Evolutionary conservation across 2,888 invertebrate species (phyloP), one percentile per base, ranked within the genome.

Genomic region (Tetragonisca angustula): DNA sequence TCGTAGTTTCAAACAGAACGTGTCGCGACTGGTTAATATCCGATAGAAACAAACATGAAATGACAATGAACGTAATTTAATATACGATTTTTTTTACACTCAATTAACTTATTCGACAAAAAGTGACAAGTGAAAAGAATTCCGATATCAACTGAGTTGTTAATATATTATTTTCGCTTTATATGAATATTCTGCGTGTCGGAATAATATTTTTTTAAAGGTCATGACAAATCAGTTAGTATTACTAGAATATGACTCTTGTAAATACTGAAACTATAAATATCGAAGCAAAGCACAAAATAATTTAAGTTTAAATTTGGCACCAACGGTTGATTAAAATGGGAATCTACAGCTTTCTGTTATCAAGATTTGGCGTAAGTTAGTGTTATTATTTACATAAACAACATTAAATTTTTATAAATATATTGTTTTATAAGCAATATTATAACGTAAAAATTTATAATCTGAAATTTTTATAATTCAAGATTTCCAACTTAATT

Each of bases 341-440:
- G 82, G 77, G 70, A 82, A 88, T 72, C 76, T 43, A 62, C 80
- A 61, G 71, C 72, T 85, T 81, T n/a, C 87, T 93, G 76, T 81
- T 93, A 13, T 93, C 93, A 68, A 91, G 91, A 89, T 93, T 93
- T 91, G 91, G 91, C 17, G 93, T 93, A 85, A 93, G 93, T 93
- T 70, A 73, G 50, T 59, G 27, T 59, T 5, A 67, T 43, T 68
- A 64, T 49, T 83, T 43, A 27, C 21, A 13, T 21, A 56, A 43
- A 43, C 43, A 43, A 43, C 2, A 59, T n/a, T 24, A 13, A 21
- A 36, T 68, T 27, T 59, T 49, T 59, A n/a, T 54, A 19, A 21
- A 4, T 50, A n/a, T 4, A 13, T 32, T 13, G 19, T 61, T 27
- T 32, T 61, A 61, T 27, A 27, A 61, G 4, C 11, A 15, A 24